These are phyloP conservation scores for Microplitis mediator DNA, from an alignment of 1,140 invertebrate genomes.

Conservation along the genomic window DNA sequence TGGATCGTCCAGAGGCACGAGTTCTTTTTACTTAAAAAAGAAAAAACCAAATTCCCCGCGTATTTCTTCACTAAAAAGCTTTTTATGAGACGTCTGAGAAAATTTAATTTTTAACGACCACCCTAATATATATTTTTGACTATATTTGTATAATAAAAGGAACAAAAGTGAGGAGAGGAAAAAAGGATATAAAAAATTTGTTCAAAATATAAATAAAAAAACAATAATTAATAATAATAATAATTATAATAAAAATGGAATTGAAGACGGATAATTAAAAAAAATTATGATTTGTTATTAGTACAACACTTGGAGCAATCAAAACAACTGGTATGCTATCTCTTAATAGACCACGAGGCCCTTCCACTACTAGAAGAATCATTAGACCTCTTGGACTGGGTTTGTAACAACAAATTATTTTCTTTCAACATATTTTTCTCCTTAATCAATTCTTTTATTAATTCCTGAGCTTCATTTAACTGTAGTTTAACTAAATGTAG, in stretches of 20 bases:
- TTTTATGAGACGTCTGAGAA: too few species aligned
- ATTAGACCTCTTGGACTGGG: constrained; percentile 51
- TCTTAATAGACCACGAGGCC: constrained; percentile 64
- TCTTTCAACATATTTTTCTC: constrained; percentile 78
- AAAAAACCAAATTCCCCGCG: too few species aligned
- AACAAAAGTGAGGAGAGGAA: too few species aligned
- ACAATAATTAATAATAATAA: neutral
- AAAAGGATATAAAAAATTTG: neutral
- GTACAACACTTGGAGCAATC: constrained; percentile 68
- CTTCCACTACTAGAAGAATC: constrained; percentile 52
- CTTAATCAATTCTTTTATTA: constrained; percentile 70
- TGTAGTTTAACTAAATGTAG: constrained; percentile 66
- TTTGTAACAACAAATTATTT: constrained; percentile 69
- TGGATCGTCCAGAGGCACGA: too few species aligned
- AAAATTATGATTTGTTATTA: constrained; percentile 50
- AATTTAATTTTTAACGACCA: too few species aligned
- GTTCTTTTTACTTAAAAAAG: too few species aligned
- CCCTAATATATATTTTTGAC: too few species aligned
- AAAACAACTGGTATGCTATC: constrained; percentile 72
- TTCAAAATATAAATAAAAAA: neutral
- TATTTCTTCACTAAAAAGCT: too few species aligned
- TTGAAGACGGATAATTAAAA: neutral
- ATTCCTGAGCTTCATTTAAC: constrained; percentile 72
- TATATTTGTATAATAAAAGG: too few species aligned
- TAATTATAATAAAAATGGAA: neutral